phyloP scores from a whole-genome alignment of 2,797 vertebrate species.

The Acrocephalus scirpaceus region DNA sequence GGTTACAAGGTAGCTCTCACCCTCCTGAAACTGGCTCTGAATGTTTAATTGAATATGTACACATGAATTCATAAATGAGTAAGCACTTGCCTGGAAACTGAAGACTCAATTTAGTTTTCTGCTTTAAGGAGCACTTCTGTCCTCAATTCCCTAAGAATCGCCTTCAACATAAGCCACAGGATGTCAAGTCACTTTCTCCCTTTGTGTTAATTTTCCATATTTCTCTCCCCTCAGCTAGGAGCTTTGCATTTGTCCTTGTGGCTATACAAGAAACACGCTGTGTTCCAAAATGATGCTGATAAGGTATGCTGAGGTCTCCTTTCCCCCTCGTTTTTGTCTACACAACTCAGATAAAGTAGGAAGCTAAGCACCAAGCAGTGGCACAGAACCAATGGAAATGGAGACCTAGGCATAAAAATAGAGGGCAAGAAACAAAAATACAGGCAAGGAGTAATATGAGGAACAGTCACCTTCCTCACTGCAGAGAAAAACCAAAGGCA shows the following conservation, averaged over 20 bases:
- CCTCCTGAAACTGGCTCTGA: not conserved
- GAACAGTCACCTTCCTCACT: slow-evolving; percentile 28
- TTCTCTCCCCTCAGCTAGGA: not conserved
- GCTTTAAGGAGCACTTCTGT: not conserved
- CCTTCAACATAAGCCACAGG: not conserved
- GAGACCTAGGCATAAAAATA: slow-evolving; percentile 28
- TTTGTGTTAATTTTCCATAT: not conserved
- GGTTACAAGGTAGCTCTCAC: not conserved
- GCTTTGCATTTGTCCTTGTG: not conserved
- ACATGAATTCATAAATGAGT: not conserved
- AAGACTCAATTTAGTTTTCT: not conserved
- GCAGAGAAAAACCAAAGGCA: not conserved
- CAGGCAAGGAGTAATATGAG: slow-evolving; percentile 41
- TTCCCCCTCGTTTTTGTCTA: slow-evolving; percentile 3
- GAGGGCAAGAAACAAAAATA: slow-evolving; percentile 1
- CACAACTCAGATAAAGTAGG: not conserved
- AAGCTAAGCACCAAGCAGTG: slow-evolving; percentile 12
- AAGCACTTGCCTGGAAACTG: not conserved
- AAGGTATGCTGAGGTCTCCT: not conserved
- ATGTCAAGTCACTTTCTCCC: not conserved
- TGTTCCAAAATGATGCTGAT: slow-evolving; percentile 10
- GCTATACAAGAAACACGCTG: not conserved
- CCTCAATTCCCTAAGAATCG: not conserved
- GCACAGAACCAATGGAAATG: slow-evolving; percentile 15
- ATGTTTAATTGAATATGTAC: not conserved